Percentiles rank a stretch among this genome's conserved stretches.
Evolutionary conservation across 1,140 invertebrate species (phyloP).

Genomic region (Eulimnadia texana): DNA sequence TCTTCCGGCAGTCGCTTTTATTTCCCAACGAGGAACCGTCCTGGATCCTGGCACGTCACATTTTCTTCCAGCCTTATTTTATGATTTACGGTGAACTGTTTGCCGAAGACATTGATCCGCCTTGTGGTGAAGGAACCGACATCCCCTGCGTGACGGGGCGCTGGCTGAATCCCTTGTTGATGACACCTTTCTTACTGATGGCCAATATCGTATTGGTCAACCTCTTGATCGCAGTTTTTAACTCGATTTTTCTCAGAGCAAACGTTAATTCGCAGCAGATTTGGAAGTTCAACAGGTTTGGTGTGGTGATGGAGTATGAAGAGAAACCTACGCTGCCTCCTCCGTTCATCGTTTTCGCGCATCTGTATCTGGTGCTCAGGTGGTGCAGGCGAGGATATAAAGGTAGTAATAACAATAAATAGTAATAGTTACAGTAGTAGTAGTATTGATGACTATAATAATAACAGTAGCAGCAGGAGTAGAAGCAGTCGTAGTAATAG

Average conservation of each 20-base stretch:
- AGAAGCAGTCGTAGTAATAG: not conserved
- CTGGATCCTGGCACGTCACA: constrained; percentile 74
- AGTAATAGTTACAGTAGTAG: not conserved
- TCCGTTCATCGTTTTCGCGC: constrained; percentile 80
- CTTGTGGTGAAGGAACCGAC: constrained; percentile 23
- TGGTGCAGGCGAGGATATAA: constrained; percentile 65
- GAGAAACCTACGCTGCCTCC: constrained; percentile 90
- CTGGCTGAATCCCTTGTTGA: constrained; percentile 86
- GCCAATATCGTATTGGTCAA: constrained; percentile 94
- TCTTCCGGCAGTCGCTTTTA: constrained; percentile 81
- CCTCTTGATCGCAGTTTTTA: constrained; percentile 95
- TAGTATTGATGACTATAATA: constrained; percentile 21
- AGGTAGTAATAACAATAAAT: constrained; percentile 30
- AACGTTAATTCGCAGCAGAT: constrained; percentile 90
- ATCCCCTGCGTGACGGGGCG: constrained; percentile 59
- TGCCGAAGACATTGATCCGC: constrained; percentile 63
- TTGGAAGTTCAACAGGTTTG: constrained; percentile 97
- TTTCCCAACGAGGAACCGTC: constrained; percentile 72
- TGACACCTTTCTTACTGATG: constrained; percentile 88
- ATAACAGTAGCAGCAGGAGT: constrained; percentile 9
- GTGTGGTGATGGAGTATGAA: constrained; percentile 95
- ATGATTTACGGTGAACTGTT: constrained; percentile 71
- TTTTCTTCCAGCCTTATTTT: constrained; percentile 75
- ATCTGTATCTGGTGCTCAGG: constrained; percentile 72
- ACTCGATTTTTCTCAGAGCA: constrained; percentile 94